A percentile compares a stretch with the other conserved stretches of the same genome.
These are phyloP conservation scores for Sporophila hypoxantha DNA, from an alignment of 2,113 vertebrate genomes.

Conservation along the genomic window DNA sequence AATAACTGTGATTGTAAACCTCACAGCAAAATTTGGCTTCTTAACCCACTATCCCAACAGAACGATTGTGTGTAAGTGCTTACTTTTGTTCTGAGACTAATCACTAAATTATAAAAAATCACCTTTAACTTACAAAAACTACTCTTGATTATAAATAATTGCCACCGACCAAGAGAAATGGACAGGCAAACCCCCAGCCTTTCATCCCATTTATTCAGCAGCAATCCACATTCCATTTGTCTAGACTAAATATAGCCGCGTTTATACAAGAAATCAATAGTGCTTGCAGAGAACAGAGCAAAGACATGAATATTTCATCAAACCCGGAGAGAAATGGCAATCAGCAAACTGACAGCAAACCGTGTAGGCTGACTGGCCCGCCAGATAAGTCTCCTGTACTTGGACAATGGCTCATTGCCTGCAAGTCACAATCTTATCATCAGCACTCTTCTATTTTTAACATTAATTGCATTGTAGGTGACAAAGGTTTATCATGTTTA, in stretches of 20 bases:
- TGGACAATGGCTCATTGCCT: conserved; percentile 67
- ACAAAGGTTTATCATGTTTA: conserved; percentile 70
- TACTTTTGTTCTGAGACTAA: conserved; percentile 74
- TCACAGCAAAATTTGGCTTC: conserved; percentile 58
- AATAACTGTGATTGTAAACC: conserved; percentile 40
- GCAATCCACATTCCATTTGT: conserved; percentile 89
- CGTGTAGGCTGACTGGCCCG: conserved; percentile 59
- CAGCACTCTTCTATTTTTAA: conserved; percentile 69
- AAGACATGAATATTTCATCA: conserved; percentile 84
- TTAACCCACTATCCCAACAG: conserved; percentile 54
- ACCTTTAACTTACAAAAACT: conserved; percentile 80
- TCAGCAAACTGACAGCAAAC: conserved; percentile 67
- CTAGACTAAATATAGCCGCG: conserved; percentile 89
- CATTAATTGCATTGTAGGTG: conserved; percentile 71
- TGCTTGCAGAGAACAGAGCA: conserved; percentile 75
- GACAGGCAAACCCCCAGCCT: conserved; percentile 65
- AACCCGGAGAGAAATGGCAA: conserved; percentile 70
- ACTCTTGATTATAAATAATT: conserved; percentile 88
- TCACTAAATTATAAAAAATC: conserved; percentile 79
- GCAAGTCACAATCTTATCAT: conserved; percentile 65
- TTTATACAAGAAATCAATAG: conserved; percentile 89
- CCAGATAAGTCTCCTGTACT: conserved; percentile 59
- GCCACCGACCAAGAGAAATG: conserved; percentile 72
- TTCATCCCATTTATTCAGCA: conserved; percentile 80
- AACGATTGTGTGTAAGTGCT: conserved; percentile 63